Evolutionary conservation across 1,140 invertebrate species (phyloP).

Genomic region (Drosophila ironensis): DNA sequence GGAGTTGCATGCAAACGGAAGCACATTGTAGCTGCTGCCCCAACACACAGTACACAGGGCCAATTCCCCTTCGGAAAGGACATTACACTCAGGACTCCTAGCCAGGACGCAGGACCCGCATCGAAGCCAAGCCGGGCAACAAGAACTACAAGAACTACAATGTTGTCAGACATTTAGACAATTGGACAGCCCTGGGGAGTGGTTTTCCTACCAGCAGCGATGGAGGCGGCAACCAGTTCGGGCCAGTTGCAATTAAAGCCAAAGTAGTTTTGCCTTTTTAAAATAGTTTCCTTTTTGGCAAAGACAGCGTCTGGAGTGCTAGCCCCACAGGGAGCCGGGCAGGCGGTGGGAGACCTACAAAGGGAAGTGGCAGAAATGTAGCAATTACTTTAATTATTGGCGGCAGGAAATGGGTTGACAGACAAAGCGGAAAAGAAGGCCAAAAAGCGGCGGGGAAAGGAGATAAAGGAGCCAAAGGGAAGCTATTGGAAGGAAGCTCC

Average conservation of each 20-base stretch:
- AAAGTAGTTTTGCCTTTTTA: slow-evolving; percentile 79
- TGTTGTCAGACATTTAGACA: slow-evolving; percentile 52
- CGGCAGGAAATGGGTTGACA: slow-evolving; percentile 77
- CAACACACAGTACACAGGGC: slow-evolving; percentile 32
- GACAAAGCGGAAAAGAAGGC: slow-evolving; percentile 47
- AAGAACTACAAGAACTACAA: slow-evolving; percentile 53
- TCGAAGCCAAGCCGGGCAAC: slow-evolving; percentile 20
- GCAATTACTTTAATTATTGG: slow-evolving; percentile 80
- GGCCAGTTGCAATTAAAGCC: slow-evolving; percentile 75
- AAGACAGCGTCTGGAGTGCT: slow-evolving; percentile 34
- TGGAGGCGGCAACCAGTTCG: slow-evolving; percentile 13
- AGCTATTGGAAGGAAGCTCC: slow-evolving; percentile 19
- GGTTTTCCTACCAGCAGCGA: slow-evolving; percentile 1
- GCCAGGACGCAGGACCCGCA: slow-evolving; percentile 4
- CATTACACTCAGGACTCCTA: slow-evolving; percentile 63
- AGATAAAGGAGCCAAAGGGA: slow-evolving; percentile 5
- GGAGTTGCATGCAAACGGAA: slow-evolving; percentile 71
- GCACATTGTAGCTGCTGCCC: slow-evolving; percentile 51
- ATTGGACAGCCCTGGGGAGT: slow-evolving; percentile 36
- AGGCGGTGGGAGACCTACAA: slow-evolving; percentile 27
- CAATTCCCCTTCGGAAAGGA: slow-evolving; percentile 39
- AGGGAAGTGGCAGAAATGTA: slow-evolving; percentile 75
- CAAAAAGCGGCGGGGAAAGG: slow-evolving; percentile 4
- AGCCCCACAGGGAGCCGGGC: neutral
- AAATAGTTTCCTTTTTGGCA: slow-evolving; percentile 78